Evolutionary conservation across 2,888 invertebrate species (phyloP).

Genomic region (Oxycera nigricornis): DNA sequence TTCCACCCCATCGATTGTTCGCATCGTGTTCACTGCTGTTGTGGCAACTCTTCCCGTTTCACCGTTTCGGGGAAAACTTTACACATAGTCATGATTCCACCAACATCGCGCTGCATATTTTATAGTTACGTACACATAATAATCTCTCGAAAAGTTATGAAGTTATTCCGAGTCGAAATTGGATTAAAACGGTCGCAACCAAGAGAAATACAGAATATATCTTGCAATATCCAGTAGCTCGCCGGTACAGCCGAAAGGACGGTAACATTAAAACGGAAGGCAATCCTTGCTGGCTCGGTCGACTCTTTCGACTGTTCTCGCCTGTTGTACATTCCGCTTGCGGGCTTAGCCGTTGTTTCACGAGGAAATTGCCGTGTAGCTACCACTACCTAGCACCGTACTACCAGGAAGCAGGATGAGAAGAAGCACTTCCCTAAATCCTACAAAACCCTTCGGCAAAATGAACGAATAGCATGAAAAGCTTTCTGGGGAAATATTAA

Average conservation of each 20-base stretch:
- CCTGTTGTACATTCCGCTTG: not conserved
- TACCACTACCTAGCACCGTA: not conserved
- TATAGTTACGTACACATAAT: constrained; percentile 8
- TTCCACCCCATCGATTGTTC: not conserved
- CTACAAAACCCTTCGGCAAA: not conserved
- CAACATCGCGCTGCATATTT: constrained; percentile 6
- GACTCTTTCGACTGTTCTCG: not conserved
- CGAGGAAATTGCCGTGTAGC: not conserved
- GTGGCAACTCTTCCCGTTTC: no score
- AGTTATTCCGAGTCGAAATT: constrained; percentile 18
- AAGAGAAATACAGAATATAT: not conserved
- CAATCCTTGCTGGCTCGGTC: not conserved
- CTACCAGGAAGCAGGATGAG: not conserved
- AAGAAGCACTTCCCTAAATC: not conserved
- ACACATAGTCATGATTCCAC: not conserved
- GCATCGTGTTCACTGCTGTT: not conserved
- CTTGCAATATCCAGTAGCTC: not conserved
- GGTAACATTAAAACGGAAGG: not conserved
- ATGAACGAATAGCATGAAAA: not conserved
- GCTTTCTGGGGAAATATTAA: not conserved
- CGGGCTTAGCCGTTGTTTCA: not conserved
- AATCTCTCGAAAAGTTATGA: constrained; percentile 16
- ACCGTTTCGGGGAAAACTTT: not conserved
- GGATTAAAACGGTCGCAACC: constrained; percentile 1
- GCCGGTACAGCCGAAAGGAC: not conserved